Base-by-base conservation (phyloP, 2,797 vertebrate species). In the Falco berigora region DNA sequence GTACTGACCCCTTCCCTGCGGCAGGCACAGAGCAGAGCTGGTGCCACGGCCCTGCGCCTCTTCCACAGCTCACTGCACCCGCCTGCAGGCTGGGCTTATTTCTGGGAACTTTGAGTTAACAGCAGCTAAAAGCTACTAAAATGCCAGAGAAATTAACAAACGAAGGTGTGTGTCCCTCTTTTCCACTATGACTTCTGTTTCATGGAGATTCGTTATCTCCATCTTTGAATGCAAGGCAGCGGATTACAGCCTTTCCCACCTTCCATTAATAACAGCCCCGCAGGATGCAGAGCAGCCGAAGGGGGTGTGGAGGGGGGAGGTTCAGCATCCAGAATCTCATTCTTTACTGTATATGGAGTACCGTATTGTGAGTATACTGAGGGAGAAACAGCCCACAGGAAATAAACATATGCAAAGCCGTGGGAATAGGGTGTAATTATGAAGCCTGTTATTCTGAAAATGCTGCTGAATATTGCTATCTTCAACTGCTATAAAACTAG, bases 41-140 rank as follows among this genome's bases (percentile, higher is more conserved):
- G 2, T 34, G 15, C 59, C 22, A 12, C 3, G 12, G 63, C 9
- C 30, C 24, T 30, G 52, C 0, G 0, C 49, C 34, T 69, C 21
- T 64, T 46, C 42, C 27, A 32, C 34, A 44, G 36, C 53, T 38
- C 46, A 42, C 55, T 36, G 36, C 23, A 27, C 27, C 27, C 4
- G 4, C 23, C 47, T 47, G n/a, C 1, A 5, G 63, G 15, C 34
- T 83, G 40, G 53, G 11, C 23, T 72, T 76, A 10, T 61, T 71
- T 44, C 46, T 86, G 55, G 25, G 34, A 78, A 52, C 14, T 59
- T 28, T 5, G 28, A 19, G 12, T 30, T 42, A 72, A 59, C 11
- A 86, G 59, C 42, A 79, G 24, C 18, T 81, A 50, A 42, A 71
- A 78, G 21, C 53, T 34, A 69, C 67, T 71, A 44, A 79, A 87